Evolutionary conservation across 2,797 vertebrate species (phyloP).

Genomic region (Eptatretus atami): DNA sequence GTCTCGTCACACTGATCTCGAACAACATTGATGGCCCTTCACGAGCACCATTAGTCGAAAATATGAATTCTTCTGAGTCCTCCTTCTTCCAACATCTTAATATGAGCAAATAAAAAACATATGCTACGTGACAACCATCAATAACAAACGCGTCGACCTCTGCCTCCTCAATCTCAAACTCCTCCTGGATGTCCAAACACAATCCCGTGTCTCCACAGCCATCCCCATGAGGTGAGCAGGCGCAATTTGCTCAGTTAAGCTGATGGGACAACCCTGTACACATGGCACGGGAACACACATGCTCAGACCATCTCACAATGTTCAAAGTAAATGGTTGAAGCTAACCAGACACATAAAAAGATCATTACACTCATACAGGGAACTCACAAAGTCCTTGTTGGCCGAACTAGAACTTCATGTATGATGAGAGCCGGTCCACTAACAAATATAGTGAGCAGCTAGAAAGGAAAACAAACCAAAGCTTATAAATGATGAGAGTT

Average conservation of each 20-base stretch:
- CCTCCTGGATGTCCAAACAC: constrained; percentile 78
- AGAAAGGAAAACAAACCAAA: constrained; percentile 10
- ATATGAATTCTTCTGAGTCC: no score
- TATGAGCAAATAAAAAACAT: no score
- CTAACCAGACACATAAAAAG: no score
- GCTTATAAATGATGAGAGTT: background rate
- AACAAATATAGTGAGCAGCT: constrained; percentile 96
- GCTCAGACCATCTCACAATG: no score
- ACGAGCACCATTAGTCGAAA: no score
- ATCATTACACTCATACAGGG: constrained; percentile 45
- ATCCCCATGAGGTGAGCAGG: constrained; percentile 88
- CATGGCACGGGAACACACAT: no score
- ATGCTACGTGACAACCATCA: constrained; percentile 26
- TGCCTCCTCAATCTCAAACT: constrained; percentile 70
- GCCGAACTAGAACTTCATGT: constrained; percentile 90
- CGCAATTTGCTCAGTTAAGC: constrained; percentile 94
- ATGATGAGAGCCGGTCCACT: constrained; percentile 55
- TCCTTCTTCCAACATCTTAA: no score
- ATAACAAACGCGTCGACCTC: constrained; percentile 95
- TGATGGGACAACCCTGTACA: constrained; percentile 50
- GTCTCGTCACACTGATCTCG: no score
- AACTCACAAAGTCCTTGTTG: constrained; percentile 98
- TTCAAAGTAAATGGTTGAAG: no score
- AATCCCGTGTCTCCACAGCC: constrained; percentile 91
- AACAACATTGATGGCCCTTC: no score